Conservation (phyloP, 2,888 invertebrate species). For the Drosophila neonasuta region DNA sequence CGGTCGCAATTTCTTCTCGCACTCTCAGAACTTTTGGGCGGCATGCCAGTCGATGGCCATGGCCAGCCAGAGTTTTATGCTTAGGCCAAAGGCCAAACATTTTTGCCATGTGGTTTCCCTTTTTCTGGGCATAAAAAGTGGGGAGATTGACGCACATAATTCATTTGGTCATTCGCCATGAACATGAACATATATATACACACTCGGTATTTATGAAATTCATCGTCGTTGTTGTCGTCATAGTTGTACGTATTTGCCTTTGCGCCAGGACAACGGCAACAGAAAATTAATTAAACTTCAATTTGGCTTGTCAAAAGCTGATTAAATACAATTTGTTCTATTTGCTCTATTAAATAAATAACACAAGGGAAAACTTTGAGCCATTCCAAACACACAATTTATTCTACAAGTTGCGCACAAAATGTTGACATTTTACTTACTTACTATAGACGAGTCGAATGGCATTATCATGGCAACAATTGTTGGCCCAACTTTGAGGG, state of each 20-base stretch:
- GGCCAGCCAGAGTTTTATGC: constrained; percentile 8
- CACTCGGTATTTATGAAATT: constrained; percentile 24
- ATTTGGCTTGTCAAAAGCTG: constrained; percentile 62
- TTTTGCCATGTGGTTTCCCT: constrained; percentile 17
- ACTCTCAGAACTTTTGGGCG: constrained; percentile 28
- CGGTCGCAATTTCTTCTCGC: not conserved
- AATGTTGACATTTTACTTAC: constrained; percentile 2
- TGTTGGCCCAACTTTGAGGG: constrained; percentile 10
- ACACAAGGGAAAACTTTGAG: not conserved
- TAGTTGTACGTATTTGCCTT: constrained; percentile 22
- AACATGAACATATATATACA: not conserved
- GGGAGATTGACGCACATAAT: constrained; percentile 21
- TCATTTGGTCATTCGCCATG: constrained; percentile 14
- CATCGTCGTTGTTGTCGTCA: not conserved
- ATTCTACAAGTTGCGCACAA: not conserved
- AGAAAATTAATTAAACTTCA: constrained; percentile 67
- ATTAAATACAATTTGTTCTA: constrained; percentile 55
- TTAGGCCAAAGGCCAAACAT: constrained; percentile 47
- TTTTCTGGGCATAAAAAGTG: not conserved
- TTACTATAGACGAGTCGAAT: not conserved
- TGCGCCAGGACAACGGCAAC: constrained; percentile 27
- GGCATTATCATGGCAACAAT: not conserved
- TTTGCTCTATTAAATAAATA: constrained; percentile 1
- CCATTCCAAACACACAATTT: constrained; percentile 1
- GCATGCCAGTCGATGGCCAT: constrained; percentile 28